Base-by-base conservation (phyloP, 2,113 vertebrate species). In the Tricholaema leucomelas region DNA sequence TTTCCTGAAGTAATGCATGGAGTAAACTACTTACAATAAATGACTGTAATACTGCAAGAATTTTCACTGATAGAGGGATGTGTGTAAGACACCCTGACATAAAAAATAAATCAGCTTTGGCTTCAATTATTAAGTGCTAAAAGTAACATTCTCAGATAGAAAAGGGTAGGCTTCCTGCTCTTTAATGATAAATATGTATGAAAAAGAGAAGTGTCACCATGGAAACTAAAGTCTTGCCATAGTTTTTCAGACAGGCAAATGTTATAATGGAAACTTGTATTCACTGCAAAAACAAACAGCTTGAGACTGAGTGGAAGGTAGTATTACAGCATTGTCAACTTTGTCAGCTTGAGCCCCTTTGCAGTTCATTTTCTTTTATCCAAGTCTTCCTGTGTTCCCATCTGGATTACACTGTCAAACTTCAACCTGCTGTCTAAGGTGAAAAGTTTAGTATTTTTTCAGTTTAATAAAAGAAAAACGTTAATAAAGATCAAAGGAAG, bases 71-170 rank as follows among this genome's bases (percentile, higher is more conserved):
- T 83, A 96, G 74, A 95, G 48, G 69, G 81, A 93, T 96, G 83
- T 94, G 78, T 97, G 96, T 95, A 96, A 96, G 94, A 96, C 44
- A 95, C 50, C 31, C 81, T 95, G 90, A 92, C 90, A 96, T 88
- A 91, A 96, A 96, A 98, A 94, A 96, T 94, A 97, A 96, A 97
- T 97, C 95, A 96, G 87, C 63, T 95, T 97, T 97, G 84, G 86
- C 91, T 97, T 97, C 96, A 95, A 88, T 97, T 96, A 97, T 96
- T 91, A 97, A 97, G 93, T 90, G 40, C 77, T 96, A 96, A 96
- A 97, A 96, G 93, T 96, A 96, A 87, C 77, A 90, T 95, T 93
- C 89, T 96, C 87, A 83, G 80, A 94, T 91, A 93, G 82, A 91
- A 97, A 92, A 82, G 71, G 77, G 67, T 92, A 87, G 82, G 59